Evolutionary conservation across 2,113 vertebrate genomes (phyloP).

Genomic region (Typhlomys cinereus): DNA sequence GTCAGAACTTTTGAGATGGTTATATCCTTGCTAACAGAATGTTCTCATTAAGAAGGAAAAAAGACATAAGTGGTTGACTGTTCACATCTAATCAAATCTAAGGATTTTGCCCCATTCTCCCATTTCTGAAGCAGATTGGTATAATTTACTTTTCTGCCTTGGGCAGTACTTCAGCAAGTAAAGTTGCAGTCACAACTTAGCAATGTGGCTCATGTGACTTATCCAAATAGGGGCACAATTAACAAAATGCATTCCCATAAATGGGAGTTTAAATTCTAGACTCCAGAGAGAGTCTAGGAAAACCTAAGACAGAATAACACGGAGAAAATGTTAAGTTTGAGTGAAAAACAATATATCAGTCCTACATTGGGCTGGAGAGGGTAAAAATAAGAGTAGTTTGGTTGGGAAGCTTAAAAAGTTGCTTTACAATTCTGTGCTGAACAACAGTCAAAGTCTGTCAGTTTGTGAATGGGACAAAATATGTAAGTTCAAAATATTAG

Average conservation of each 20-base stretch:
- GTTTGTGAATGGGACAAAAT: slow-evolving; percentile 61
- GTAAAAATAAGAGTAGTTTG: slow-evolving; percentile 61
- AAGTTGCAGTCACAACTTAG: slow-evolving; percentile 71
- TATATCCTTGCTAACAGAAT: slow-evolving; percentile 56
- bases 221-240: slow-evolving; percentile 77
- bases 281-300: slow-evolving; percentile 73
- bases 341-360: slow-evolving; percentile 41
- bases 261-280: slow-evolving; percentile 65
- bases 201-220: slow-evolving; percentile 71
- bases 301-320: slow-evolving; percentile 73
- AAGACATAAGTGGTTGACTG: slow-evolving; percentile 57
- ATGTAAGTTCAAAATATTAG: slow-evolving; percentile 52
- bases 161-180: slow-evolving; percentile 64
- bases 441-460: not conserved
- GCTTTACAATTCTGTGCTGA: slow-evolving; percentile 7
- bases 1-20: not conserved
- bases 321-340: slow-evolving; percentile 75
- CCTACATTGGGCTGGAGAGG: slow-evolving; percentile 64
- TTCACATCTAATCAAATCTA: slow-evolving; percentile 57
- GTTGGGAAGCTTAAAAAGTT: slow-evolving; percentile 54
- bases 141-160: slow-evolving; percentile 75
- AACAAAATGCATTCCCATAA: slow-evolving; percentile 79
- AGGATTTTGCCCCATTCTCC: slow-evolving; percentile 63
- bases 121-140: slow-evolving; percentile 60
- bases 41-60: slow-evolving; percentile 67